A percentile compares a stretch with the other conserved stretches of the same genome.
phyloP scores from a whole-genome alignment of 2,797 vertebrate species.

The Dipus sagitta region DNA sequence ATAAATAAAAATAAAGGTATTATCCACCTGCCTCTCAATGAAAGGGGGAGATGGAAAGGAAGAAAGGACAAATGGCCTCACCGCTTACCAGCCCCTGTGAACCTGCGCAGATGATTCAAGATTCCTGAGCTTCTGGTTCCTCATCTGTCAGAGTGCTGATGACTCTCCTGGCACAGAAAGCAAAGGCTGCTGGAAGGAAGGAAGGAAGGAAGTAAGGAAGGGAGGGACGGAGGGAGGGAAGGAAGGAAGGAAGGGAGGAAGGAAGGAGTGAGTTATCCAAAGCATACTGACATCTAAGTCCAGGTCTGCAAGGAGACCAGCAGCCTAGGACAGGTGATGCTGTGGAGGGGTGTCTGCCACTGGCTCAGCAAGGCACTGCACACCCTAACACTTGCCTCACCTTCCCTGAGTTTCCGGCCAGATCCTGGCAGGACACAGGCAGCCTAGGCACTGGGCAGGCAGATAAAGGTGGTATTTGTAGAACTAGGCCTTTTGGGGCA shows the following conservation, averaged over 20 bases:
- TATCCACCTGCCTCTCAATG: neutral
- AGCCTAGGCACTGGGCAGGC: neutral
- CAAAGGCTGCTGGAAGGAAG: neutral
- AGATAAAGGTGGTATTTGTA: neutral
- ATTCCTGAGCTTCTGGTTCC: neutral
- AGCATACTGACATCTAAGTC: neutral
- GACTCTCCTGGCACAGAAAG: neutral
- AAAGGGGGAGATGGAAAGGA: neutral
- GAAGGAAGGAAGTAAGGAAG: neutral
- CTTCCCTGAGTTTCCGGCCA: neutral
- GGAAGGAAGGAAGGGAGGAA: neutral
- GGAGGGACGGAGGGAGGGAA: neutral
- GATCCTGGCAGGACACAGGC: neutral
- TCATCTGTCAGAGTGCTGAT: neutral
- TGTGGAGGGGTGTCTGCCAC: neutral
- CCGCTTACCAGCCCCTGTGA: neutral
- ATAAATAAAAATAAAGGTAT: slow-evolving; percentile 5
- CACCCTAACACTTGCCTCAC: neutral
- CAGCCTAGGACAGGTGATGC: neutral
- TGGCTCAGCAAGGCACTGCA: neutral
- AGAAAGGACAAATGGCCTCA: neutral
- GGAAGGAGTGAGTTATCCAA: neutral
- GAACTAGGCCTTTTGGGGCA: neutral
- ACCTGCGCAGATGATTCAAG: neutral
- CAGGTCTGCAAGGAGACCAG: neutral